Evolutionary conservation across 2,113 vertebrate genomes (phyloP), one percentile per base, ranked within the genome.

Genomic region (Gambusia affinis): DNA sequence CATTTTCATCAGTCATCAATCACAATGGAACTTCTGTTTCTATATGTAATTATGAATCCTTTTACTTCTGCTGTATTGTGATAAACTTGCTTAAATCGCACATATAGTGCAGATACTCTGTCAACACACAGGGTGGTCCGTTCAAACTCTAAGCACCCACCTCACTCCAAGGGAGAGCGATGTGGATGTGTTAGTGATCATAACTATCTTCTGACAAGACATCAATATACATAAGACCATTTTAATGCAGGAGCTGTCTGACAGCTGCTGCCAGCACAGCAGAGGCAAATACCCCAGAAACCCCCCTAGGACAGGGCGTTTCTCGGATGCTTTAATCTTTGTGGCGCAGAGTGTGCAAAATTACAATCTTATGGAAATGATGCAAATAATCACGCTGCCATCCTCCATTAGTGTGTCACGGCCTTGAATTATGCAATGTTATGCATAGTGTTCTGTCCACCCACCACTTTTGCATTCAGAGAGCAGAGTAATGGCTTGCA

Each of bases 201-300:
- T 89, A 87, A 88, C 81, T 82, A 82, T 62, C 81, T 73, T 90
- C 88, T 90, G 87, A 87, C 81, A 80, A 88, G 75, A 81, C 88
- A 88, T 92, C 88, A 85, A 89, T 85, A 83, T 76, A 85, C 80
- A 88, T 86, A 85, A 87, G 88, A 88, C 81, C 82, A 83, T 89
- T 86, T 81, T 81, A 84, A 89, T 86, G 87, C 84, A 80, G 80
- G 51, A 66, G 64, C 72, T 57, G 76, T 89, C 76, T 83, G 85
- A 85, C 87, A 78, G 78, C 69, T 54, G 73, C 81, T 81, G 85
- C 86, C 72, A 86, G 84, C 89, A 69, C 83, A 90, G 89, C 87
- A 85, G 74, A 86, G 81, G 75, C 73, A 80, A 74, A 79, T 60
- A 65, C 28, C 42, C 78, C 61, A 54, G 22, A 27, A 54, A 8